Conservation (phyloP, 2,888 invertebrate species). For the Torymus auratus region DNA sequence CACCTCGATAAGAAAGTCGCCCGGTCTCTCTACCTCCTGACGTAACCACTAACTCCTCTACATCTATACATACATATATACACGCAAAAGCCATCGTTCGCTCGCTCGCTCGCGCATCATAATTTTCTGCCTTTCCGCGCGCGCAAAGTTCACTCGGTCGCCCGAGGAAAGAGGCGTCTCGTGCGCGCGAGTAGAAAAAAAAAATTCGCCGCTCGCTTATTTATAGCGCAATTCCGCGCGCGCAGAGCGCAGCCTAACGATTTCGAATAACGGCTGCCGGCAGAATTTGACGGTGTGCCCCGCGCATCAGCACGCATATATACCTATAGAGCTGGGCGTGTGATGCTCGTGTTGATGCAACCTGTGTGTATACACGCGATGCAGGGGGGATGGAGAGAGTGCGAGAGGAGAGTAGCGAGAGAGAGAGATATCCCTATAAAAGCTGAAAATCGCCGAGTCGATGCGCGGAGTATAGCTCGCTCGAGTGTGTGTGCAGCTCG, state of each 20-base stretch:
- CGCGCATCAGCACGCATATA: background rate
- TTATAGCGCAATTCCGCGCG: constrained; percentile 48
- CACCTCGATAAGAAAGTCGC: too few relatives aligned
- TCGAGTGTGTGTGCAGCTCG: too few relatives aligned
- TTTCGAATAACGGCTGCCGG: background rate
- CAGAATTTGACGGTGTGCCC: background rate
- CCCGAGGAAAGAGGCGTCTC: constrained; percentile 35
- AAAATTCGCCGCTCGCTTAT: constrained; percentile 14
- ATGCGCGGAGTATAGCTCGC: background rate
- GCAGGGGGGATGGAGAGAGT: background rate
- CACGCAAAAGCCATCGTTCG: too few relatives aligned
- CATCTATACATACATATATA: too few relatives aligned
- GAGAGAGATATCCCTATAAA: constrained; percentile 39
- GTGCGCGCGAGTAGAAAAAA: background rate
- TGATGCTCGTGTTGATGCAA: constrained; percentile 13
- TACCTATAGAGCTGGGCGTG: background rate
- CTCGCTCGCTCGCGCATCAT: constrained; percentile 30
- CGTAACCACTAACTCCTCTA: too few relatives aligned
- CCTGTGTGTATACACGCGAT: background rate
- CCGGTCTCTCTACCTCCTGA: too few relatives aligned
- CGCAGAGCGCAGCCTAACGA: background rate
- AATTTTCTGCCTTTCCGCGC: constrained; percentile 25
- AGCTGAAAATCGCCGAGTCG: constrained; percentile 27
- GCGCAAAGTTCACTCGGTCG: constrained; percentile 52
- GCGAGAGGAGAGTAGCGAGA: background rate